These are phyloP conservation scores for Andrena hattorfiana DNA, from an alignment of 2,888 invertebrate species.

Conservation along the genomic window DNA sequence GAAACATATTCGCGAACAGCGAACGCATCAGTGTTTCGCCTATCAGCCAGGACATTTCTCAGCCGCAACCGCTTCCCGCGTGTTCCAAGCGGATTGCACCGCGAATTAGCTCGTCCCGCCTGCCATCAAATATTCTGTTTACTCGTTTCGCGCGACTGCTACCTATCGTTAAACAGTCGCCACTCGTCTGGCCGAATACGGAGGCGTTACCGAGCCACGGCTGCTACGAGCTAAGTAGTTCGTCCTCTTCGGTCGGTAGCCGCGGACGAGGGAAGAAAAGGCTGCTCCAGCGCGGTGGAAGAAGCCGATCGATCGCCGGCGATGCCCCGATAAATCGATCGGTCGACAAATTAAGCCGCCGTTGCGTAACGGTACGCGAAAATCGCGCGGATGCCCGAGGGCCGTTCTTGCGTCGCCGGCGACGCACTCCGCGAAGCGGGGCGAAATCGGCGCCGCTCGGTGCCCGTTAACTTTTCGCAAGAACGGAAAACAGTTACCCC, in stretches of 20 bases:
- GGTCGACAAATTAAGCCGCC: constrained; percentile 62
- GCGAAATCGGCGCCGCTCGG: constrained; percentile 69
- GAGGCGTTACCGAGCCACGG: too few species aligned
- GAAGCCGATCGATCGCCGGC: constrained; percentile 2
- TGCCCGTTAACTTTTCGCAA: constrained; percentile 79
- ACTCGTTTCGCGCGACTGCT: too few species aligned
- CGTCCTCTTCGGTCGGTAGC: too few species aligned
- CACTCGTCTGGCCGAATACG: too few species aligned
- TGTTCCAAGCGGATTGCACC: too few species aligned
- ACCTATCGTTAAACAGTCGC: too few species aligned
- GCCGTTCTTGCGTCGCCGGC: constrained; percentile 59
- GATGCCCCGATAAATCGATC: constrained; percentile 62
- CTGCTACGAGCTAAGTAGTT: too few species aligned
- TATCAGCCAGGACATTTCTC: too few species aligned
- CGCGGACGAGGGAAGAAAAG: neutral
- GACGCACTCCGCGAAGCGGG: constrained; percentile 49
- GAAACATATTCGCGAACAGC: neutral
- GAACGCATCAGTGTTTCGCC: too few species aligned
- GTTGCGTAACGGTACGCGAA: constrained; percentile 71
- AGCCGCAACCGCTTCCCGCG: too few species aligned
- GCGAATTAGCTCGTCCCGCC: too few species aligned
- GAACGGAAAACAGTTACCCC: constrained; percentile 81
- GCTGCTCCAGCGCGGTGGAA: neutral
- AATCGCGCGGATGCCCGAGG: constrained; percentile 65
- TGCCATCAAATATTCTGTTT: too few species aligned